phyloP scores from a whole-genome alignment of 2,888 invertebrate genomes.

The Drosophila anomelani region DNA sequence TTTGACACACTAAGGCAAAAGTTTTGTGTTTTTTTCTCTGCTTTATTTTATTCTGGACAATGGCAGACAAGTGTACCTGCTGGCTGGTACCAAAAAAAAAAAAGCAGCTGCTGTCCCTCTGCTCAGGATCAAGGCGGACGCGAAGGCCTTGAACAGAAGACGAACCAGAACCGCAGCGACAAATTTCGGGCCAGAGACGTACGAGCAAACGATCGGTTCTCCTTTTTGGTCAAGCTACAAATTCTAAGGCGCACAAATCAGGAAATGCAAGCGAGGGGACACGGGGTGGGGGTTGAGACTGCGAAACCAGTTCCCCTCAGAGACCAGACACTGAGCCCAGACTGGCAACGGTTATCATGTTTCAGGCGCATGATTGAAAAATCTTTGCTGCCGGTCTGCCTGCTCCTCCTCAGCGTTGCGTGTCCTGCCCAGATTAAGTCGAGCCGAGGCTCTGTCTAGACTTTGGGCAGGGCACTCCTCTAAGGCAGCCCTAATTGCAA shows the following conservation, averaged over 20 bases:
- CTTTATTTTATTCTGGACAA: slow-evolving; percentile 44
- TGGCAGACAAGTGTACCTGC: slow-evolving; percentile 76
- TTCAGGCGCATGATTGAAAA: slow-evolving; percentile 77
- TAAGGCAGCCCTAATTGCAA: slow-evolving; percentile 69
- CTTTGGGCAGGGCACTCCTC: slow-evolving; percentile 41
- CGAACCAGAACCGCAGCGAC: slow-evolving; percentile 62
- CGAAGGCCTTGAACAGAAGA: slow-evolving; percentile 67
- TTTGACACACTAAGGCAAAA: slow-evolving; percentile 67
- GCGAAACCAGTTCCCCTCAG: slow-evolving; percentile 59
- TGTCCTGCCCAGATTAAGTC: slow-evolving; percentile 75
- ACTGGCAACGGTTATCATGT: slow-evolving; percentile 68
- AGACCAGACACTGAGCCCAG: slow-evolving; percentile 36
- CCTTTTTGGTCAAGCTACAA: slow-evolving; percentile 58
- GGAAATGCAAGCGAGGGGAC: slow-evolving; percentile 69
- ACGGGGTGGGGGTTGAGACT: slow-evolving; percentile 7
- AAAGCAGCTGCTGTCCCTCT: slow-evolving; percentile 63
- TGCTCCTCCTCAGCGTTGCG: slow-evolving; percentile 51
- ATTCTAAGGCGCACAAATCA: slow-evolving; percentile 74
- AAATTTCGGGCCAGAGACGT: slow-evolving; percentile 63
- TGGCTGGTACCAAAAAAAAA: slow-evolving; percentile 30
- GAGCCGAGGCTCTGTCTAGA: slow-evolving; percentile 62
- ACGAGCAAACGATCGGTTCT: slow-evolving; percentile 2
- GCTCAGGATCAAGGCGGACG: slow-evolving; percentile 11
- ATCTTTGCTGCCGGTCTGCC: slow-evolving; percentile 48
- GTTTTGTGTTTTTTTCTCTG: slow-evolving; percentile 3